phyloP scores from a whole-genome alignment of 2,113 vertebrate genomes.

The Antidorcas marsupialis region DNA sequence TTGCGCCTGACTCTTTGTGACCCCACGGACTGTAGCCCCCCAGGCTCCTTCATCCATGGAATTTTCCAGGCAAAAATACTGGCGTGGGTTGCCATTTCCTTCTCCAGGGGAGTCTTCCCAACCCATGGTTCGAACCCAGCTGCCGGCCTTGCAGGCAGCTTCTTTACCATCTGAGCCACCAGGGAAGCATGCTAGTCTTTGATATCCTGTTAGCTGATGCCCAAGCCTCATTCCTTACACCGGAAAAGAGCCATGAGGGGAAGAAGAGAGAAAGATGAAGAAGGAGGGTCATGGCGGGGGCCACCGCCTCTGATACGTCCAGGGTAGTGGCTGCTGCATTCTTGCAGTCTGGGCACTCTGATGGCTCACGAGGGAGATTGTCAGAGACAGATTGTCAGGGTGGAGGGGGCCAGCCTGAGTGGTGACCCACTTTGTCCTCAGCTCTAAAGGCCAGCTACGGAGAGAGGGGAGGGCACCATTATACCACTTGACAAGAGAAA shows the following conservation, averaged over 20 bases:
- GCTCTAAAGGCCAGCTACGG: accelerated
- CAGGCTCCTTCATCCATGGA: not conserved
- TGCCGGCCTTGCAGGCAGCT: not conserved
- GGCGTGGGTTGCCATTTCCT: not conserved
- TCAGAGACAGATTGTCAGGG: not conserved
- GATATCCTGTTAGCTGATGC: not conserved
- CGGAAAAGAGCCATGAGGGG: not conserved
- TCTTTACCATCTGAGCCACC: not conserved
- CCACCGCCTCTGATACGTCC: accelerated
- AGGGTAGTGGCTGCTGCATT: accelerated
- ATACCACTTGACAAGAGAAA: accelerated
- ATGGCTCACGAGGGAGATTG: not conserved
- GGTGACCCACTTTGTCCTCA: not conserved
- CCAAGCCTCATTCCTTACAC: not conserved
- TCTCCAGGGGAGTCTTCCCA: not conserved
- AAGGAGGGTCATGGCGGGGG: accelerated
- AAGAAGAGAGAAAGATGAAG: not conserved
- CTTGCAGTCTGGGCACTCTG: accelerated
- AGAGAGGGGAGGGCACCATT: accelerated
- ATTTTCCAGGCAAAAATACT: not conserved
- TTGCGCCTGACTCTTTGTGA: not conserved
- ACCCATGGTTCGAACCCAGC: not conserved
- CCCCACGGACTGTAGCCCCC: not conserved
- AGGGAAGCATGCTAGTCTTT: not conserved
- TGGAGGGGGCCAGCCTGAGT: accelerated